phyloP scores from a whole-genome alignment of 2,797 vertebrate genomes.

The Eurystomus glaucurus region DNA sequence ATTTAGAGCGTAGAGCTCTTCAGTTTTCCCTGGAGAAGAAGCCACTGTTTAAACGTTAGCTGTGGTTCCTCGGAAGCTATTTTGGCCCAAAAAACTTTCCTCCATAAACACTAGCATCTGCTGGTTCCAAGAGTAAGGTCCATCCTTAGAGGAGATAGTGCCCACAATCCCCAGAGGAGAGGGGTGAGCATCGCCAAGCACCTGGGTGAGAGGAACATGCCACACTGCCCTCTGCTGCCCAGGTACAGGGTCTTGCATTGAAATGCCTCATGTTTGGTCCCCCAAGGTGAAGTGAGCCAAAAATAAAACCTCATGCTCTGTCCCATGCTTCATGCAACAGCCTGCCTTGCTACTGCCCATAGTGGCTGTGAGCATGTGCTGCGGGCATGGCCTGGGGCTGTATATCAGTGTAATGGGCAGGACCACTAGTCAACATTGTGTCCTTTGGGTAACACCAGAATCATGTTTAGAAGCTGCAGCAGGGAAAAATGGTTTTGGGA shows the following conservation, averaged over 20 bases:
- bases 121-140: background rate
- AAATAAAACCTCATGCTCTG: background rate
- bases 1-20: background rate
- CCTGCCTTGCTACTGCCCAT: background rate
- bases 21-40: background rate
- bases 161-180: background rate
- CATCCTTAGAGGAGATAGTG: background rate
- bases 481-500: background rate
- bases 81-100: background rate
- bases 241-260: fast-evolving
- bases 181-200: fast-evolving
- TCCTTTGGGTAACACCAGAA: background rate
- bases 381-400: background rate
- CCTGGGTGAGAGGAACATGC: fast-evolving
- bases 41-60: background rate
- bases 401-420: background rate
- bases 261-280: background rate
- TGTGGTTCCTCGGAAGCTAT: background rate
- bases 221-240: fast-evolving
- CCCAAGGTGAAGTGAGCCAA: fast-evolving
- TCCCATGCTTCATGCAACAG: fast-evolving
- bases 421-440: background rate
- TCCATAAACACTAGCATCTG: background rate
- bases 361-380: fast-evolving
- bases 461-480: background rate